These are phyloP conservation scores for Brachyptera risi DNA, from an alignment of 2,888 invertebrate genomes.

Conservation along the genomic window DNA sequence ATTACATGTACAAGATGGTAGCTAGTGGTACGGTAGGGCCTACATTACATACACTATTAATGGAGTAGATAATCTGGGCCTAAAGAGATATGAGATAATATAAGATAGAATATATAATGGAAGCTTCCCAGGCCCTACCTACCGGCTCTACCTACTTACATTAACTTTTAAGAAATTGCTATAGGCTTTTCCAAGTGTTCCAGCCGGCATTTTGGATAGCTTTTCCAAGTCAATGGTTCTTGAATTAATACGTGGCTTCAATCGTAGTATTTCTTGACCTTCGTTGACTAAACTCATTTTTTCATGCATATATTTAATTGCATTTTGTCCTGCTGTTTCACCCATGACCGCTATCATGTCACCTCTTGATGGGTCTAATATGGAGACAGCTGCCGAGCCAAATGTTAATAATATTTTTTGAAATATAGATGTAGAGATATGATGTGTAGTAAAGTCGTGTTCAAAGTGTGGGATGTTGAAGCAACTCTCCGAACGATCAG, in stretches of 20 bases:
- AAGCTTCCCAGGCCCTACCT: too few relatives aligned
- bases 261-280: slow-evolving; percentile 66
- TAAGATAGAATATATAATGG: too few relatives aligned
- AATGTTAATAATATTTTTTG: slow-evolving; percentile 74
- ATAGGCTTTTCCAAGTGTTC: slow-evolving; percentile 83
- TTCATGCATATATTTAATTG: slow-evolving; percentile 65
- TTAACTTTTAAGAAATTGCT: slow-evolving; percentile 76
- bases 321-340: slow-evolving; percentile 75
- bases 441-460: slow-evolving; percentile 58
- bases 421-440: slow-evolving; percentile 60
- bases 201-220: slow-evolving; percentile 67
- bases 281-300: slow-evolving; percentile 74
- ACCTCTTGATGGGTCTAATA: slow-evolving; percentile 71
- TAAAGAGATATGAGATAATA: too few relatives aligned
- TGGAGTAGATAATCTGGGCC: too few relatives aligned
- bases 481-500: too few relatives aligned
- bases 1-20: too few relatives aligned
- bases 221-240: slow-evolving; percentile 69
- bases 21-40: too few relatives aligned
- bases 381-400: slow-evolving; percentile 83
- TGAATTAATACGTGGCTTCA: slow-evolving; percentile 85
- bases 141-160: too few relatives aligned
- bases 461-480: too few relatives aligned
- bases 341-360: slow-evolving; percentile 96
- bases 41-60: too few relatives aligned